These are phyloP conservation scores for Troides oblongomaculatus DNA, from an alignment of 2,888 invertebrate genomes.

Conservation along the genomic window DNA sequence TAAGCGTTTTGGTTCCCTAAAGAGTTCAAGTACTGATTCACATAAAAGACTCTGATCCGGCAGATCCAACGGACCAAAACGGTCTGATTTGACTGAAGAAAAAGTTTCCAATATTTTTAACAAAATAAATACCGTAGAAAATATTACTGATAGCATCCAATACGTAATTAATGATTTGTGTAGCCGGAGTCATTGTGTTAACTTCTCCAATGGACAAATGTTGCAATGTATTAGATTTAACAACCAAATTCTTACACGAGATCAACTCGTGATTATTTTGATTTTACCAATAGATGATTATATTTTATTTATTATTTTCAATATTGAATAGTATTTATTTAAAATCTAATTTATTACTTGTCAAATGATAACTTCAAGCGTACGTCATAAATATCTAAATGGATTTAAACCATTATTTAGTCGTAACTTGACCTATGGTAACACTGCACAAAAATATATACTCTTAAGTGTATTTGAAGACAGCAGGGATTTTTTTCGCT, in stretches of 20 bases:
- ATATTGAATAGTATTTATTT: not conserved
- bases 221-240: conserved; percentile 38
- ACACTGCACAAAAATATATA: not conserved
- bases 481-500: not conserved
- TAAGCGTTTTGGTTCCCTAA: conserved; percentile 63
- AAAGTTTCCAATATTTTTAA: conserved; percentile 17
- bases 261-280: conserved; percentile 66
- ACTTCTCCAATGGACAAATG: conserved; percentile 53
- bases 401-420: not conserved
- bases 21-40: conserved; percentile 66
- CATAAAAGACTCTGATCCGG: conserved; percentile 76
- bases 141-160: conserved; percentile 1
- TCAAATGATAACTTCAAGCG: not conserved
- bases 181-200: conserved; percentile 42
- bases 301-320: conserved; percentile 46
- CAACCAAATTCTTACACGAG: conserved; percentile 47
- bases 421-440: not conserved
- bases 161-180: conserved; percentile 8
- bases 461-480: not conserved
- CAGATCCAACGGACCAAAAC: conserved; percentile 43
- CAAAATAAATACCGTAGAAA: not conserved
- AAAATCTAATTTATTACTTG: not conserved
- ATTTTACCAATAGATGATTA: conserved; percentile 54
- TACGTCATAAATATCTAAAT: not conserved
- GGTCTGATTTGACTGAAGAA: conserved; percentile 38